Base-by-base conservation (phyloP, 2,113 vertebrate species). In the Nyctibius bracteatus region DNA sequence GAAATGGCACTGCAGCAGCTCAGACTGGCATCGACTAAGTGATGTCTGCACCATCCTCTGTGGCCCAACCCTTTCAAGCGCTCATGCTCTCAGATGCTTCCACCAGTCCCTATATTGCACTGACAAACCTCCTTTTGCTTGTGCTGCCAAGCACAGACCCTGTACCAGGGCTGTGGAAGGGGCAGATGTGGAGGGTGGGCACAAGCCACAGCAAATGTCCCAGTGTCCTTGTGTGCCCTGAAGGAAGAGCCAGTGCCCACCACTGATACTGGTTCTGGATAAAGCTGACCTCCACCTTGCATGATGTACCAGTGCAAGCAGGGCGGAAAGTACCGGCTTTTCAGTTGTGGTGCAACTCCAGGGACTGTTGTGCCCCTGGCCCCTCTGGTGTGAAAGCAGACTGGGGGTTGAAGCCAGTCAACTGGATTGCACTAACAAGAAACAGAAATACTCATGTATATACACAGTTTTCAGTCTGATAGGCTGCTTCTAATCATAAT, bases 311-410 rank as follows among this genome's bases (percentile, higher is more conserved):
- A 31, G 6, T 35, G 21, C 7, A 25, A n/a, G 37, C 1, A 37
- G 17, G 9, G 31, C 11, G 5, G 21, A 58, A 35, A 25, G 18
- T 1, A 2, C 1, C 5, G 2, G 13, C 2, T 30, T 47, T 30
- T 57, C 22, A 17, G 2, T 22, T 39, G 1, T 5, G 19, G 20
- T 58, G 51, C 14, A 54, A 6, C 30, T 51, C 30, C 6, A 21
- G 27, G 15, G 15, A 19, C 21, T 37, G 17, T 6, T 0, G 4
- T 47, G 41, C 13, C 17, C 25, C 2, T 0, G 3, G 33, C 0
- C 3, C 11, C 2, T 52, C 35, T 75, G 57, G 7, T 35, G 33
- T 19, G 44, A 68, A 65, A 78, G 39, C 6, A 24, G 31, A 10
- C 12, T 6, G 27, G 43, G 20, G 13, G 9, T 9, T 46, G 63